Conservation (phyloP, 2,113 vertebrate genomes). For the Bos indicus region DNA sequence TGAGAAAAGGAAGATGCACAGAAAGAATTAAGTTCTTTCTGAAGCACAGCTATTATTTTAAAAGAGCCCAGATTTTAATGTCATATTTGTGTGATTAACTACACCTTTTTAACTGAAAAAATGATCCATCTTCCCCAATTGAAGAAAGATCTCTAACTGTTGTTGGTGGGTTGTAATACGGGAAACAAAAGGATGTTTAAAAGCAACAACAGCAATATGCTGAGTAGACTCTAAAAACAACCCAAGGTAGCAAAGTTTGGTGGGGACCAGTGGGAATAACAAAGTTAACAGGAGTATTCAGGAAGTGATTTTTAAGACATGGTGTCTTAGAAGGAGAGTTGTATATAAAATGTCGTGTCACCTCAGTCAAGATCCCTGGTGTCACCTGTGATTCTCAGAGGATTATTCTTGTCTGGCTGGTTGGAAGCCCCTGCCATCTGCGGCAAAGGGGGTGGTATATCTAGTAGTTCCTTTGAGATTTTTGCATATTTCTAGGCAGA, state of each 20-base stretch:
- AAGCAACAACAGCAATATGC: not conserved
- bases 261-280: not conserved
- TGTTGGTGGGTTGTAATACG: not conserved
- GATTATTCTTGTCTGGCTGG: not conserved
- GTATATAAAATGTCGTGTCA: not conserved
- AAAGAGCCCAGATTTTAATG: not conserved
- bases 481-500: not conserved
- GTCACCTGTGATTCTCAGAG: not conserved
- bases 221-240: not conserved
- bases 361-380: not conserved
- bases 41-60: not conserved
- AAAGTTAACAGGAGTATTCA: not conserved
- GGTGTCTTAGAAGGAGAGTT: not conserved
- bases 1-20: not conserved
- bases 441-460: not conserved
- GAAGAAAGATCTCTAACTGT: not conserved
- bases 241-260: not conserved
- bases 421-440: not conserved
- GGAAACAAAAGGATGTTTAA: not conserved
- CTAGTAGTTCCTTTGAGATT: not conserved
- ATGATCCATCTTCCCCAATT: not conserved
- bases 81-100: not conserved
- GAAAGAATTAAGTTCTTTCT: not conserved
- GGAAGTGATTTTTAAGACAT: not conserved
- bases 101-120: not conserved